Percentiles rank a stretch among this genome's conserved stretches.
Evolutionary conservation across 2,113 vertebrate species (phyloP).

Genomic region (Morone chrysops): DNA sequence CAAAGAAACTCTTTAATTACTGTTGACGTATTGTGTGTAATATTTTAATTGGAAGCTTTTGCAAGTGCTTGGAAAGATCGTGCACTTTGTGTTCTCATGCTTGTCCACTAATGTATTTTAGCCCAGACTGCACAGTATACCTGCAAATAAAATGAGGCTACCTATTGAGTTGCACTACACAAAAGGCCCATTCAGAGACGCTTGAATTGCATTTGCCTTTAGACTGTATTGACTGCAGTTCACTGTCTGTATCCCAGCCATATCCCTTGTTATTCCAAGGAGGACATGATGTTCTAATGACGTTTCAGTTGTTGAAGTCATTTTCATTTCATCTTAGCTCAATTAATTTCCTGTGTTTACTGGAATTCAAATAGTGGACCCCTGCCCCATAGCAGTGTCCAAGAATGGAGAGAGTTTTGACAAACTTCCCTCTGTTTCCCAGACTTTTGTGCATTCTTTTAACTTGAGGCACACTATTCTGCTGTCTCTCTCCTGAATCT

Average conservation of each 20-base stretch:
- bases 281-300: slow-evolving; percentile 64
- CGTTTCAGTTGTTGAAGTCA: slow-evolving; percentile 55
- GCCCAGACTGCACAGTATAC: slow-evolving; percentile 31
- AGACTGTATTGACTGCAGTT: slow-evolving; percentile 27
- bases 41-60: slow-evolving; percentile 26
- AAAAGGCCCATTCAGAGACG: slow-evolving; percentile 59
- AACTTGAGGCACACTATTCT: slow-evolving; percentile 49
- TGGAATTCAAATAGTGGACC: slow-evolving; percentile 66
- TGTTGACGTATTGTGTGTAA: not conserved
- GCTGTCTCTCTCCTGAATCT: slow-evolving; percentile 35
- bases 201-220: slow-evolving; percentile 41
- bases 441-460: slow-evolving; percentile 65
- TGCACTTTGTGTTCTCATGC: slow-evolving; percentile 22
- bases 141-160: slow-evolving; percentile 54
- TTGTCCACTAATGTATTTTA: slow-evolving; percentile 26
- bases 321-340: slow-evolving; percentile 64
- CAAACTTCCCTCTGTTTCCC: slow-evolving; percentile 56
- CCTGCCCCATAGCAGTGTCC: slow-evolving; percentile 48
- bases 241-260: slow-evolving; percentile 25
- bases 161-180: slow-evolving; percentile 58
- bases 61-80: not conserved
- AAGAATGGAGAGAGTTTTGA: slow-evolving; percentile 44
- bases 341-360: slow-evolving; percentile 73
- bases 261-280: slow-evolving; percentile 38
- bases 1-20: slow-evolving; percentile 21